Percentiles rank a stretch among this genome's conserved stretches.
Conservation (phyloP, 2,797 vertebrate genomes). For the Enteromius viviparus region DNA sequence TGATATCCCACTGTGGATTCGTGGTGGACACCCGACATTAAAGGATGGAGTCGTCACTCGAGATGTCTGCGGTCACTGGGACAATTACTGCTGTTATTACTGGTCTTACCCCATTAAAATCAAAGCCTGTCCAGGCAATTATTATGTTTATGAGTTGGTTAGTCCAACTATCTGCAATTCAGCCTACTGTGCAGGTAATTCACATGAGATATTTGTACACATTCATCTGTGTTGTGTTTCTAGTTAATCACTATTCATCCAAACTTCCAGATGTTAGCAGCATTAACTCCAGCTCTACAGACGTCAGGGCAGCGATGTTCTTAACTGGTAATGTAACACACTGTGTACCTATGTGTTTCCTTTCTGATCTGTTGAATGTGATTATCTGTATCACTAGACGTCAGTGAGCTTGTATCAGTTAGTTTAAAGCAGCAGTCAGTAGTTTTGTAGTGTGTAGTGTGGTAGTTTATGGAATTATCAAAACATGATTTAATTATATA, state of each 20-base stretch:
- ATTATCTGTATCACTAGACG: background rate
- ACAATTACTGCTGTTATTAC: no score
- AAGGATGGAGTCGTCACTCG: background rate
- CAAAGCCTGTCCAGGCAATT: no score
- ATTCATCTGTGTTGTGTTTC: background rate
- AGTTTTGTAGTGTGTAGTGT: no score
- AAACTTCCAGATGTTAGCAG: background rate
- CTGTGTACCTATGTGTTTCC: background rate
- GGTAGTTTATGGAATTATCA: no score
- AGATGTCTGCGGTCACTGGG: no score
- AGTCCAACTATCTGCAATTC: no score
- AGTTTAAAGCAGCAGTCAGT: no score
- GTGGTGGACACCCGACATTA: slow-evolving; percentile 15
- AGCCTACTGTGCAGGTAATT: background rate
- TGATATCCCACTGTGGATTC: slow-evolving; percentile 26
- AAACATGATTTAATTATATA: no score
- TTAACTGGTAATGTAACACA: background rate
- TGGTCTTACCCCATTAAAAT: no score
- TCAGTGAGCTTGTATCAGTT: background rate
- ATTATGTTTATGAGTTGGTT: no score
- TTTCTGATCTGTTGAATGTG: background rate
- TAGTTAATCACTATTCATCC: background rate
- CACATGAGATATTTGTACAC: background rate
- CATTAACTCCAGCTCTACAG: background rate
- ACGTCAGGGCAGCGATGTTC: background rate